Evolutionary conservation across 2,797 vertebrate genomes (phyloP).

Genomic region (Sebastes umbrosus): DNA sequence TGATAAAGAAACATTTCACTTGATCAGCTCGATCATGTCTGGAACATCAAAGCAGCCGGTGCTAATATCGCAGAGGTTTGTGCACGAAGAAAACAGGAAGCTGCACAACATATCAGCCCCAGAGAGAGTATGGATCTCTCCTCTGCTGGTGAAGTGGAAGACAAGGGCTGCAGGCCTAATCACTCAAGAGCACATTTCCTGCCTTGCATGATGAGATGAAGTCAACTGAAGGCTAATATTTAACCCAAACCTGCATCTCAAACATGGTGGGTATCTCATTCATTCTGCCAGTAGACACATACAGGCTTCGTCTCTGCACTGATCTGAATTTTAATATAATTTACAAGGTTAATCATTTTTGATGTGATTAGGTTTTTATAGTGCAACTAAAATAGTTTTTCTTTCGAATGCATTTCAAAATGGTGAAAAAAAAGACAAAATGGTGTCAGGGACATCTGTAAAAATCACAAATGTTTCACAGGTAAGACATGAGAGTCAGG

Average conservation of each 20-base stretch:
- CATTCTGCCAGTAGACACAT: neutral
- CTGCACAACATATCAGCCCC: neutral
- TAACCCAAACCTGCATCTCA: conserved; percentile 52
- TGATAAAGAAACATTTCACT: conserved; percentile 29
- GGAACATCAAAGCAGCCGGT: conserved; percentile 12
- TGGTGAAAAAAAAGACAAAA: conserved; percentile 73
- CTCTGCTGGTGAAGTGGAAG: conserved; percentile 63
- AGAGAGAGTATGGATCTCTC: conserved; percentile 33
- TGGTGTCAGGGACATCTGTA: conserved; percentile 75
- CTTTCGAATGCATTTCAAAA: conserved; percentile 38
- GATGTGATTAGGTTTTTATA: neutral
- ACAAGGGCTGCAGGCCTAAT: conserved; percentile 70
- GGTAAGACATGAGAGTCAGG: conserved; percentile 68
- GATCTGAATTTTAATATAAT: neutral
- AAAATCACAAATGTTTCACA: conserved; percentile 73
- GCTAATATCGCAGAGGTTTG: conserved; percentile 10
- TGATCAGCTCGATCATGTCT: conserved; percentile 26
- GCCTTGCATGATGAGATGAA: conserved; percentile 61
- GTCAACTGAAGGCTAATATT: conserved; percentile 68
- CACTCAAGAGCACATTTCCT: conserved; percentile 78
- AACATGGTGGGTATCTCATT: neutral
- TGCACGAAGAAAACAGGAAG: conserved; percentile 30
- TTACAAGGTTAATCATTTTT: neutral
- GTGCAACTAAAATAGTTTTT: neutral
- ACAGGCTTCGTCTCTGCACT: neutral